phyloP scores from a whole-genome alignment of 2,888 invertebrate genomes.

The Drosophila macrospina region DNA sequence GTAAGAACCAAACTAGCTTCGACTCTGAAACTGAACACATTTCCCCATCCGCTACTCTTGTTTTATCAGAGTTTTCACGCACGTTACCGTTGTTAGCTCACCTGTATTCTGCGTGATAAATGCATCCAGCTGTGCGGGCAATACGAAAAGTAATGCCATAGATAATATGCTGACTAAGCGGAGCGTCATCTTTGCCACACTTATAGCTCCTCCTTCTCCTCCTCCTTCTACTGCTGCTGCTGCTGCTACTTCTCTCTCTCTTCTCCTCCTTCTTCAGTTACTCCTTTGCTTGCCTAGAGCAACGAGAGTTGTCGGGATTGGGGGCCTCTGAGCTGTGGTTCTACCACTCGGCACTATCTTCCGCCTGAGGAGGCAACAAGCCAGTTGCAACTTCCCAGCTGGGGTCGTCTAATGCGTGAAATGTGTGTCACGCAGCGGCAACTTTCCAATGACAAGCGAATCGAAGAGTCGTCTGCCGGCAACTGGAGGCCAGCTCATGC shows the following conservation, averaged over 20 bases:
- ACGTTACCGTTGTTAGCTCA: conserved; percentile 56
- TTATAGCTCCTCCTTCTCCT: not conserved
- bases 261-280: not conserved
- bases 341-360: not conserved
- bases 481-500: conserved; percentile 62
- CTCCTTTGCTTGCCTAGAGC: conserved; percentile 13
- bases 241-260: not conserved
- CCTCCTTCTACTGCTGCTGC: conserved; percentile 10
- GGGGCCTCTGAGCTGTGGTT: not conserved
- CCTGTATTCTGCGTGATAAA: conserved; percentile 81
- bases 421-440: conserved; percentile 80
- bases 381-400: conserved; percentile 8
- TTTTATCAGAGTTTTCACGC: conserved; percentile 29
- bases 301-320: not conserved
- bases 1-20: too few relatives aligned
- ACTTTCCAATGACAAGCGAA: conserved; percentile 80
- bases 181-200: conserved; percentile 71
- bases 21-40: not conserved
- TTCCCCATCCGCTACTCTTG: not conserved
- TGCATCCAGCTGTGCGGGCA: conserved; percentile 82
- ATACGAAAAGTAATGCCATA: conserved; percentile 63
- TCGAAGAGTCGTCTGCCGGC: conserved; percentile 55
- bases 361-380: conserved; percentile 2
- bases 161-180: conserved; percentile 72
- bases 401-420: conserved; percentile 68